Evolutionary conservation across 2,888 invertebrate species (phyloP), one percentile per base, ranked within the genome.

Genomic region (Thereva nobilitata): DNA sequence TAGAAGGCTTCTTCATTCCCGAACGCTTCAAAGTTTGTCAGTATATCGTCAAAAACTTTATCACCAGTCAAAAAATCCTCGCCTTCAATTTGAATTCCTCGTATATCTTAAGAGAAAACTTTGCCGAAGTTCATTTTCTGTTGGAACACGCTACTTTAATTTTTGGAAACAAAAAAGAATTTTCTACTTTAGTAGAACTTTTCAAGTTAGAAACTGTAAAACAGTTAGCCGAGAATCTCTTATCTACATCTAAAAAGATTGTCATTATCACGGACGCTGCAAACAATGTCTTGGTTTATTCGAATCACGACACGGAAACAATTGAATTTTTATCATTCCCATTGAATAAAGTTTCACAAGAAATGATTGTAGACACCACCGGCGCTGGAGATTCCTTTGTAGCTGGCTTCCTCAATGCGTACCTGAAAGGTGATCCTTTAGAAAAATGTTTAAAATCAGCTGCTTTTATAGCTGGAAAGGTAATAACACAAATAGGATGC

Each of bases 231-330:
- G 45, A 71, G 42, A 55, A 72, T 59, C 72, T 76, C 64, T 3
- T 53, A n/a, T 42, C 44, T 8, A 67, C 63, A 54, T 64, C 65
- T 23, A 74, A 80, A 23, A 83, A 87, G 70, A 82, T 86, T 4
- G 82, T 89, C 34, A 80, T 89, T 2, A 82, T 89, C 66, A 90
- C 90, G 5, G 84, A 89, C 73, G 89, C 88, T 7, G 77, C 81
- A 0, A 77, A 84, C 10, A 82, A 84, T 34, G 84, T 87, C 0
- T 76, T 84, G 53, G 83, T 87, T 38, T 76, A 76, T 37, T 73
- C 75, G 41, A 80, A 80, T 66, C 75, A 73, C 63, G 73, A 10
- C n/a, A 23, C 41, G 7, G 7, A 44, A n/a, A 23, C 23, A 23
- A 35, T 9, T 7, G 49, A 12, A 45, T 49, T 8, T 7, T 9